Base-by-base conservation (phyloP, 2,113 vertebrate species). In the Isichthys henryi region DNA sequence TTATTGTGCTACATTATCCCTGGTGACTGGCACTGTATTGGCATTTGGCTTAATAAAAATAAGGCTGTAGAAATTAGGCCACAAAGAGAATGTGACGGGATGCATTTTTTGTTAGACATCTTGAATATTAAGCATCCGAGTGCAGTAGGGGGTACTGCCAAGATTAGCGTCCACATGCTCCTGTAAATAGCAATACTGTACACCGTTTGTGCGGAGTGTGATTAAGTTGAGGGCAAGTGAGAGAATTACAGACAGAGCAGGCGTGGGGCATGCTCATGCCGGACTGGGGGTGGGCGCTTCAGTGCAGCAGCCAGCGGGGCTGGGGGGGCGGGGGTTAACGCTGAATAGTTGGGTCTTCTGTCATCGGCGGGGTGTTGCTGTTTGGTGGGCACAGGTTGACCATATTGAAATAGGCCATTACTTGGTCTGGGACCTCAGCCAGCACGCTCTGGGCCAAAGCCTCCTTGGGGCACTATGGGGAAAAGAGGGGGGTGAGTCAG, bases 361-460 rank as follows among this genome's bases (percentile, higher is more conserved):
- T 17, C 15, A 35, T 11, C 39, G 39, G 21, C 3, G 46, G 84
- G 35, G 45, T 86, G 17, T 46, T 27, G 27, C 70, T 52, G 46
- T 87, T 90, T 9, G 84, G 84, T 31, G 95, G 95, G 1, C 92
- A 62, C 93, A 94, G 94, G 1, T 94, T 94, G 86, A 93, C 93
- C 92, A 92, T 91, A 88, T 93, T 96, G 58, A 95, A 96, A 90
- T 95, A 97, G 0, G 94, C 95, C 62, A 96, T 94, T 86, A 97
- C 90, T 86, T 96, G 96, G 27, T 92, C 92, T 0, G 96, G 96
- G 56, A 97, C 94, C 92, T 97, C 96, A 58, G 96, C 95, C 77
- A 97, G 93, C 53, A 96, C 95, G 13, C 91, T 89, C 91, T 96
- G 95, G 1, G 95, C 94, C 89, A 97, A 87, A 2, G 94, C 93